These are phyloP conservation scores for Phymanthus crucifer DNA, from an alignment of 92 coral and sea anemone species.

Conservation along the genomic window DNA sequence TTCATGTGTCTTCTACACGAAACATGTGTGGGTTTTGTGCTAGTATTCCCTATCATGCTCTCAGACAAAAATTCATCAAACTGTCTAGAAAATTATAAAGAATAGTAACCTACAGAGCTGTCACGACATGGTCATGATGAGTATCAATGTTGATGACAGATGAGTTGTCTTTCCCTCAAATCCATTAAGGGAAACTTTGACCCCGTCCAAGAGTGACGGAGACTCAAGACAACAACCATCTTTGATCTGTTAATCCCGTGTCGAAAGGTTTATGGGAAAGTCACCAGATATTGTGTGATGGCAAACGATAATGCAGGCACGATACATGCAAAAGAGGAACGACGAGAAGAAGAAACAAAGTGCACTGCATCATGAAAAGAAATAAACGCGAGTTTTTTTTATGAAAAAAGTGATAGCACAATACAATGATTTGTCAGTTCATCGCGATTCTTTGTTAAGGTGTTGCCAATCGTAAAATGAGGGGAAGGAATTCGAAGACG, in stretches of 20 bases:
- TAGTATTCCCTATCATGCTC: background rate
- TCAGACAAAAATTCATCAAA: constrained; percentile 4
- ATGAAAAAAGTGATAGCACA: too few relatives aligned
- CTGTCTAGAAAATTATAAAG: constrained; percentile 9
- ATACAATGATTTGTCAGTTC: too few relatives aligned
- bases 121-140: background rate
- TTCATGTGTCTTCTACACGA: background rate
- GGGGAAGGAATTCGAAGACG: too few relatives aligned
- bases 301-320: background rate
- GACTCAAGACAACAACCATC: background rate
- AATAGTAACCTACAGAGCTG: background rate
- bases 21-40: constrained; percentile 1
- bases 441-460: too few relatives aligned
- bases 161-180: background rate
- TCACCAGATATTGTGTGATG: background rate
- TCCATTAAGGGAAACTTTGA: background rate
- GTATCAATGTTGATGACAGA: background rate
- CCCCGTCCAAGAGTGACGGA: background rate
- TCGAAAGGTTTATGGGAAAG: constrained; percentile 1
- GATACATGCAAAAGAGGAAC: background rate
- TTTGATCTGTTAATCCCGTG: constrained; percentile 1
- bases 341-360: background rate
- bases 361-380: too few relatives aligned
- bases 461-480: too few relatives aligned
- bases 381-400: too few relatives aligned